phyloP scores from a whole-genome alignment of 2,888 invertebrate genomes.

The Amblyteles armatorius region DNA sequence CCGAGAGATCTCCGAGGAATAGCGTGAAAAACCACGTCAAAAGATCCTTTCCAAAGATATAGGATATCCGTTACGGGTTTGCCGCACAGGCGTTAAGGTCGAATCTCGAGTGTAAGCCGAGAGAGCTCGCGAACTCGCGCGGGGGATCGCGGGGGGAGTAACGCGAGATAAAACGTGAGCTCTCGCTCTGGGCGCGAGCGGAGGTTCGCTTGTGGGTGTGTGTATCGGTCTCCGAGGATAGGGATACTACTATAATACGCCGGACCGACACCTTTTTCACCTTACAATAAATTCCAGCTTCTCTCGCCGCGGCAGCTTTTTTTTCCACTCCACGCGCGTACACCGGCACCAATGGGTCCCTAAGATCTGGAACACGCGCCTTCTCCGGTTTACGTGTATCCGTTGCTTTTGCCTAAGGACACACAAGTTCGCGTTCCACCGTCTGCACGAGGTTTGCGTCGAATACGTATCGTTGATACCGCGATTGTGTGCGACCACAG shows the following conservation, averaged over 20 bases:
- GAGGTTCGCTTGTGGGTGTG: slow-evolving; percentile 44
- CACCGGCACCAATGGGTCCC: slow-evolving; percentile 17
- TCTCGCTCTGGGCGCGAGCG: slow-evolving; percentile 6
- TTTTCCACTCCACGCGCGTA: neutral
- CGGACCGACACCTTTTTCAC: slow-evolving; percentile 54
- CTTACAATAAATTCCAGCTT: slow-evolving; percentile 53
- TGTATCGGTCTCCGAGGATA: slow-evolving; percentile 27
- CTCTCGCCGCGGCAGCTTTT: slow-evolving; percentile 6
- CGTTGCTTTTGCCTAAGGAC: slow-evolving; percentile 55
- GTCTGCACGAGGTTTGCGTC: slow-evolving; percentile 1
- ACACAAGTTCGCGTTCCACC: slow-evolving; percentile 32
- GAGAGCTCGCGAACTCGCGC: slow-evolving; percentile 22
- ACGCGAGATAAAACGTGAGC: slow-evolving; percentile 64
- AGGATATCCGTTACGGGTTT: slow-evolving; percentile 78
- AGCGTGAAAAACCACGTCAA: slow-evolving; percentile 71
- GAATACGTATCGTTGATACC: slow-evolving; percentile 8
- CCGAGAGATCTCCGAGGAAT: slow-evolving; percentile 67
- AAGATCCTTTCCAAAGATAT: slow-evolving; percentile 80
- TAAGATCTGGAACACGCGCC: slow-evolving; percentile 71
- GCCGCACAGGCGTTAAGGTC: slow-evolving; percentile 78
- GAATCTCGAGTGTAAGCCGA: slow-evolving; percentile 68
- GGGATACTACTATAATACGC: slow-evolving; percentile 59
- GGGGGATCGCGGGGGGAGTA: slow-evolving; percentile 24
- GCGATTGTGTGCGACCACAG: slow-evolving; percentile 24
- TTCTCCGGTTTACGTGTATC: slow-evolving; percentile 27